Evolutionary conservation across 2,888 invertebrate species (phyloP).

Genomic region (Tenthredo amoena): DNA sequence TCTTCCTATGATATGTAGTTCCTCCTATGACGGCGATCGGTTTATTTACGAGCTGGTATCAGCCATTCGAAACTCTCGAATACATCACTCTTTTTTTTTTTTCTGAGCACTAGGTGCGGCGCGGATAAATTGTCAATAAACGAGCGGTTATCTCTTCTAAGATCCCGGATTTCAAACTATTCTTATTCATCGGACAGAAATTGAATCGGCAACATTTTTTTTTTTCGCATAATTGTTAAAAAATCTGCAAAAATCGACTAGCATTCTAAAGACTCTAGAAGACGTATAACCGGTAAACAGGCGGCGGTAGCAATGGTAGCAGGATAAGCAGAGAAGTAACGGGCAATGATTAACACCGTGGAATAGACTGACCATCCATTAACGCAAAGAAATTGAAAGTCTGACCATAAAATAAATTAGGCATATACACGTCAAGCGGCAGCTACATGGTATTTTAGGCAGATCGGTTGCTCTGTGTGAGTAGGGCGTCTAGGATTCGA

Average conservation of each 20-base stretch:
- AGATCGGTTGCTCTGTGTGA: neutral
- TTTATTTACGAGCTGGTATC: neutral
- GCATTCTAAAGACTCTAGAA: neutral
- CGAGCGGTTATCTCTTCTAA: neutral
- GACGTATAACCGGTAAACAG: neutral
- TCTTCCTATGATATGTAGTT: neutral
- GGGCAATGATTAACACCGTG: constrained; percentile 13
- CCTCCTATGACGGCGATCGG: neutral
- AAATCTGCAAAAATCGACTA: neutral
- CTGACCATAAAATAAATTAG: constrained; percentile 40
- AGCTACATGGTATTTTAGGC: neutral
- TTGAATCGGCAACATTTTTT: neutral
- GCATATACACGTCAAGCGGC: constrained; percentile 2
- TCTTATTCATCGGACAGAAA: neutral
- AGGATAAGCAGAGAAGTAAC: neutral
- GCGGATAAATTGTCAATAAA: neutral
- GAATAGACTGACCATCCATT: constrained; percentile 23
- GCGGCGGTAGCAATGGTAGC: neutral
- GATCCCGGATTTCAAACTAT: neutral
- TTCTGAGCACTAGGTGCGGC: neutral
- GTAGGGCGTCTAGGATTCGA: neutral
- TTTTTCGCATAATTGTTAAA: neutral
- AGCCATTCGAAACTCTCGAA: neutral
- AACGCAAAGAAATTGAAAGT: constrained; percentile 48
- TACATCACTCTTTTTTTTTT: neutral